Evolutionary conservation across 2,797 vertebrate genomes (phyloP).

Genomic region (Enteromius viviparus): DNA sequence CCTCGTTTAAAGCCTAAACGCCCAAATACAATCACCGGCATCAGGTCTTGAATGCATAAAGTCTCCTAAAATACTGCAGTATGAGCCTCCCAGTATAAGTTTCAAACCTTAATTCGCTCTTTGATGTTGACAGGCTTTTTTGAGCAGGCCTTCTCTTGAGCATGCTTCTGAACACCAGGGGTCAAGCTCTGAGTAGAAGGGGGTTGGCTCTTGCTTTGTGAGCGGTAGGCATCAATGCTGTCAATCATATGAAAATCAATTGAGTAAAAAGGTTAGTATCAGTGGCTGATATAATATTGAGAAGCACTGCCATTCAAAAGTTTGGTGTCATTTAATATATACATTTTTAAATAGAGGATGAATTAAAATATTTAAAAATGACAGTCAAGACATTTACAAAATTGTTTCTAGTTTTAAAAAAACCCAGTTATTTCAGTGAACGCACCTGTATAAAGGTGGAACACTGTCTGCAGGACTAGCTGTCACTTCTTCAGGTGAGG

Average conservation of each 20-base stretch:
- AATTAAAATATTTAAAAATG: neutral
- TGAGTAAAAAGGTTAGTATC: neutral
- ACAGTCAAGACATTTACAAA: neutral
- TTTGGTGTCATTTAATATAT: neutral
- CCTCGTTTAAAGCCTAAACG: slow-evolving; percentile 75
- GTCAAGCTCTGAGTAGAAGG: slow-evolving; percentile 64
- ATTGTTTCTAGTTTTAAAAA: neutral
- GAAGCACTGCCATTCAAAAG: too few relatives aligned
- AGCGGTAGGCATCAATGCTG: slow-evolving; percentile 80
- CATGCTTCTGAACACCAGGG: slow-evolving; percentile 61
- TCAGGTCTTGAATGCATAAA: neutral
- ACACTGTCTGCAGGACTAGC: slow-evolving; percentile 32
- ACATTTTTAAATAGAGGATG: neutral
- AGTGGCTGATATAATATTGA: neutral
- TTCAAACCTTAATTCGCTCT: slow-evolving; percentile 73
- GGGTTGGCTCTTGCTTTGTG: slow-evolving; percentile 68
- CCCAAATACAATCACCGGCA: neutral
- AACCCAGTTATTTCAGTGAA: neutral
- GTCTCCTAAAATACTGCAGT: neutral
- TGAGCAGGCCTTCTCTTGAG: slow-evolving; percentile 55
- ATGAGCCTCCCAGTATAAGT: neutral
- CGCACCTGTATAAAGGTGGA: slow-evolving; percentile 64
- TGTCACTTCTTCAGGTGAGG: slow-evolving; percentile 58
- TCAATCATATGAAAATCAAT: neutral
- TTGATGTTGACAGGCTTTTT: slow-evolving; percentile 66